These are phyloP conservation scores for Petrolisthes cinctipes DNA, from an alignment of 2,888 invertebrate genomes.

Conservation along the genomic window DNA sequence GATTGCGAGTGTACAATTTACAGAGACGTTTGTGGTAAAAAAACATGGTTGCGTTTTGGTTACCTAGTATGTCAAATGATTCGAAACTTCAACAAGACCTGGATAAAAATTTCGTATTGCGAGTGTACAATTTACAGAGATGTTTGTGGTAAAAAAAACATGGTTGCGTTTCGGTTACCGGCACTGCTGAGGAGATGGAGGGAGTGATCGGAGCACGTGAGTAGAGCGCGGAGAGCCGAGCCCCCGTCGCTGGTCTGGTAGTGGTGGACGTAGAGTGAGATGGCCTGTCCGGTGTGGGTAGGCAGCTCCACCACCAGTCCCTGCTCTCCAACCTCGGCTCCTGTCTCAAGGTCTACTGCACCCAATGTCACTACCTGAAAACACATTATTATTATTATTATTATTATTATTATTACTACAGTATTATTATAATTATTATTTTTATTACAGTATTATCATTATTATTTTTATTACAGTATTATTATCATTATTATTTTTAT, in stretches of 20 bases:
- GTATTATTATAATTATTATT: background rate
- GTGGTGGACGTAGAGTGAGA: slow-evolving; percentile 67
- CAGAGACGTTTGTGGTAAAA: too few relatives aligned
- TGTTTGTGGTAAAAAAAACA: too few relatives aligned
- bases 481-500: too few relatives aligned
- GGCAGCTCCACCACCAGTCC: slow-evolving; percentile 70
- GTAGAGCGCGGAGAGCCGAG: slow-evolving; percentile 56
- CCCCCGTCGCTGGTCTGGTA: slow-evolving; percentile 57
- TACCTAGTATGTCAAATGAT: too few relatives aligned
- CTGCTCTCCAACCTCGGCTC: slow-evolving; percentile 72
- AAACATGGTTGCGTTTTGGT: too few relatives aligned
- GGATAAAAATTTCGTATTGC: too few relatives aligned
- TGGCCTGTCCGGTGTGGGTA: slow-evolving; percentile 69
- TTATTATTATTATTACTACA: background rate
- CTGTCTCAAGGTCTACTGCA: slow-evolving; percentile 70
- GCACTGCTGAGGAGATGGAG: slow-evolving; percentile 62
- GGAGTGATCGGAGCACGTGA: slow-evolving; percentile 58
- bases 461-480: too few relatives aligned
- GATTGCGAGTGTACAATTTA: too few relatives aligned
- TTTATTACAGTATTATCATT: background rate
- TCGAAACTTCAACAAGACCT: too few relatives aligned
- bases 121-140: too few relatives aligned
- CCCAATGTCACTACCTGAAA: slow-evolving; percentile 72
- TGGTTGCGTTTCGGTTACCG: slow-evolving; percentile 19
- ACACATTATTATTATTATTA: background rate